Conservation (phyloP, 1,140 invertebrate species). For the Pogonomyrmex californicus region DNA sequence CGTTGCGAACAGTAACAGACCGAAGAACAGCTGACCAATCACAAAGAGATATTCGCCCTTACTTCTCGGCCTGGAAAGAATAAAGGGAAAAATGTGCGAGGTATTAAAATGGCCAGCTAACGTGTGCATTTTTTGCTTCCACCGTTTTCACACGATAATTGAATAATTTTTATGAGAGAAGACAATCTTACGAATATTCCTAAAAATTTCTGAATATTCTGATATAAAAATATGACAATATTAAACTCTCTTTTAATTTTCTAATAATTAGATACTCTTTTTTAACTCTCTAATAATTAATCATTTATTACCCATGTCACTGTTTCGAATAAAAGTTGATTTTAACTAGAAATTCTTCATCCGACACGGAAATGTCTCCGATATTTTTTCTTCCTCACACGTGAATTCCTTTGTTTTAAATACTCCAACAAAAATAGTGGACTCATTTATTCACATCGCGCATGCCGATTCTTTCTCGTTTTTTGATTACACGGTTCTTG, state of each 20-base stretch:
- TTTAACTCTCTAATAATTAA: background rate
- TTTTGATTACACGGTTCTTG: background rate
- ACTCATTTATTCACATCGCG: background rate
- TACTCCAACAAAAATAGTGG: constrained; percentile 22
- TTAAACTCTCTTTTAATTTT: background rate
- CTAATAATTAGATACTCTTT: background rate
- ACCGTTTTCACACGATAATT: background rate
- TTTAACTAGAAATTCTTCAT: background rate
- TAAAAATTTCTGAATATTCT: background rate
- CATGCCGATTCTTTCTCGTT: background rate
- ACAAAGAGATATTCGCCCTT: constrained; percentile 97
- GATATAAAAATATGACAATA: background rate
- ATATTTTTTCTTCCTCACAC: constrained; percentile 1
- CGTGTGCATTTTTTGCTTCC: background rate
- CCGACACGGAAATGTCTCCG: background rate
- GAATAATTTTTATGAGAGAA: background rate
- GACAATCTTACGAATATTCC: background rate
- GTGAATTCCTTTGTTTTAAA: background rate
- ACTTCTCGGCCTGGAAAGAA: constrained; percentile 90
- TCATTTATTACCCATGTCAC: background rate
- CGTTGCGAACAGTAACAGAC: constrained; percentile 96
- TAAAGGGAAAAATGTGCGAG: constrained; percentile 10
- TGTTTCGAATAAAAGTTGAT: background rate
- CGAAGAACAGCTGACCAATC: constrained; percentile 95
- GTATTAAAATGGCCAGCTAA: background rate